These are phyloP conservation scores for Acleris emargana DNA, from an alignment of 2,888 invertebrate species.

Conservation along the genomic window DNA sequence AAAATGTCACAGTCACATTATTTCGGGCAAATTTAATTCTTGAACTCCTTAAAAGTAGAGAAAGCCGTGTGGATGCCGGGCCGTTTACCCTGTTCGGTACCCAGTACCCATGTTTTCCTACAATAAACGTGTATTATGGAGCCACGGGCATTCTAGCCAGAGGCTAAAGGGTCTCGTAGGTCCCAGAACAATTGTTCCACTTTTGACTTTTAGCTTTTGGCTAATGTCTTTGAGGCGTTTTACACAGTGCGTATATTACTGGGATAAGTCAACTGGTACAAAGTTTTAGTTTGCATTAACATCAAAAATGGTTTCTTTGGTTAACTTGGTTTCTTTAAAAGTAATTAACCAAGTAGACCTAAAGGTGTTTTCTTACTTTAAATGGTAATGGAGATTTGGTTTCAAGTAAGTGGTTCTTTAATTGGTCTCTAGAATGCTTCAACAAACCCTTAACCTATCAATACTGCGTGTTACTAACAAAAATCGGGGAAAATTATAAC, in stretches of 20 bases:
- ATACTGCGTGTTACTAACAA: too few species aligned
- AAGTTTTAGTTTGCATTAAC: not conserved
- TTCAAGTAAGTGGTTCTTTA: too few species aligned
- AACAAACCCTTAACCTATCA: too few species aligned
- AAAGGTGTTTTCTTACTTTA: too few species aligned
- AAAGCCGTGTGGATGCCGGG: slow-evolving; percentile 8
- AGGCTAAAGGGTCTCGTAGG: slow-evolving; percentile 9
- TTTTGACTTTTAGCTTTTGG: slow-evolving; percentile 14
- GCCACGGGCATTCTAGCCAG: not conserved
- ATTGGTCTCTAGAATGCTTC: too few species aligned
- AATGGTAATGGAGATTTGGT: too few species aligned
- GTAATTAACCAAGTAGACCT: too few species aligned
- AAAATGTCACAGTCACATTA: slow-evolving; percentile 17
- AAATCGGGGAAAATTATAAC: too few species aligned
- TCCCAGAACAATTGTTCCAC: slow-evolving; percentile 18
- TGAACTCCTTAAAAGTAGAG: slow-evolving; percentile 17
- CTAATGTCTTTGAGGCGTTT: slow-evolving; percentile 8
- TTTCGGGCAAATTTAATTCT: slow-evolving; percentile 9
- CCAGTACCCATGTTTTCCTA: not conserved
- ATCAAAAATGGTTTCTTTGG: not conserved
- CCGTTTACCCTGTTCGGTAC: not conserved
- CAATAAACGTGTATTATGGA: not conserved
- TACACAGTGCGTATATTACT: slow-evolving; percentile 6
- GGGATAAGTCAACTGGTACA: not conserved
- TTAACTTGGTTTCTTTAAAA: not conserved